A percentile compares a stretch with the other conserved stretches of the same genome.
These are phyloP conservation scores for Ptiloglossa arizonensis DNA, from an alignment of 1,140 invertebrate species.

Conservation along the genomic window DNA sequence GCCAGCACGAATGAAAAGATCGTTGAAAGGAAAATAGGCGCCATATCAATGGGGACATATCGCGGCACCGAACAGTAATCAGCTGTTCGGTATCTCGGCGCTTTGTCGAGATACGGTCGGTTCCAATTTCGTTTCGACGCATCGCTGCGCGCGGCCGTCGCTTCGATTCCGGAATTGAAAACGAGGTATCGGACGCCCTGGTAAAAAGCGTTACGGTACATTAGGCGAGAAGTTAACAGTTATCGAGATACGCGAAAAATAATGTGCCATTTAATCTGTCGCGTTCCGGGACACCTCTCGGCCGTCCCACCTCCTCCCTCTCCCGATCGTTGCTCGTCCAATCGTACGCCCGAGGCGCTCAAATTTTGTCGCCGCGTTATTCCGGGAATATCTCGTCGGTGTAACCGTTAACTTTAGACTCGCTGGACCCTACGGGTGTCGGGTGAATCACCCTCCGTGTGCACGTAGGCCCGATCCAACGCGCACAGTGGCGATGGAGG, in stretches of 20 bases:
- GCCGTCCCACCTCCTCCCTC: no score
- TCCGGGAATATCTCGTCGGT: background rate
- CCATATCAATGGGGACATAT: no score
- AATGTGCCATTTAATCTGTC: background rate
- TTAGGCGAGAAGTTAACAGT: conserved; percentile 13
- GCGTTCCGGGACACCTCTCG: background rate
- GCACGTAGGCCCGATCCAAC: background rate
- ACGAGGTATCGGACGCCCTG: background rate
- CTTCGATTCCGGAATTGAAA: background rate
- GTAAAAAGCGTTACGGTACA: background rate
- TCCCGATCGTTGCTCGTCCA: background rate
- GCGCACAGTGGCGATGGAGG: no score
- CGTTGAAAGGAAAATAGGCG: background rate
- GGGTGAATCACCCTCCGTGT: background rate
- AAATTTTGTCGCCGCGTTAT: background rate
- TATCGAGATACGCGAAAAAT: conserved; percentile 10
- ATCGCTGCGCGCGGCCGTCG: background rate
- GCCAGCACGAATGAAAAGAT: background rate
- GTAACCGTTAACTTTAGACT: background rate
- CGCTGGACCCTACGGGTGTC: background rate
- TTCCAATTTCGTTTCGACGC: background rate
- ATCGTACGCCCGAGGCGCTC: background rate
- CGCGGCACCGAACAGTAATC: no score
- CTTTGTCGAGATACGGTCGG: no score
- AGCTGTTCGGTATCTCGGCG: no score